These are phyloP conservation scores for Brachionus paranguensis DNA, from an alignment of 1,140 invertebrate genomes.

Conservation along the genomic window DNA sequence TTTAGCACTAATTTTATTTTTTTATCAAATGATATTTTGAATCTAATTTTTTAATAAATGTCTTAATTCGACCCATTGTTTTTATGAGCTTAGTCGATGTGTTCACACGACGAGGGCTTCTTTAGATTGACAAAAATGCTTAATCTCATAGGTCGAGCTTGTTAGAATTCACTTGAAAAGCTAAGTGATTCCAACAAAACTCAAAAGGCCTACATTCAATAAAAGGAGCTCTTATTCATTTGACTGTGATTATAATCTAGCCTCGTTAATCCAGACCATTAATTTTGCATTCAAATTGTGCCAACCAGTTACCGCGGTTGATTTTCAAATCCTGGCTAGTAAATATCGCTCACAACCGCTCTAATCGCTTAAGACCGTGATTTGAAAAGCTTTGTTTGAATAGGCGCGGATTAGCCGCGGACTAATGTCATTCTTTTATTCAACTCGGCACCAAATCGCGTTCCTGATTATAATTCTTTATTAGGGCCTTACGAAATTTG, in stretches of 20 bases:
- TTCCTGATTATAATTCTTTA: neutral
- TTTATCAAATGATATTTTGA: neutral
- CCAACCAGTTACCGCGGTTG: neutral
- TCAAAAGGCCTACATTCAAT: neutral
- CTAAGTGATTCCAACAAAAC: conserved; percentile 13
- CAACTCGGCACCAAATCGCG: neutral
- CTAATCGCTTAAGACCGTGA: neutral
- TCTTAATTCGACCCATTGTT: neutral
- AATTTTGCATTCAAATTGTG: neutral
- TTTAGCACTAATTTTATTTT: neutral
- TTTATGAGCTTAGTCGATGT: neutral
- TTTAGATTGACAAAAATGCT: neutral
- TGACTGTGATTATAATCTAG: neutral
- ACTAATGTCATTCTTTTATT: neutral
- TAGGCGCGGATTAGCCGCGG: neutral
- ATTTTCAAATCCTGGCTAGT: neutral
- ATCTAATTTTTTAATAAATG: neutral
- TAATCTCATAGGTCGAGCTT: neutral
- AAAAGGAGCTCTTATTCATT: neutral
- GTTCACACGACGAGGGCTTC: neutral
- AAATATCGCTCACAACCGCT: neutral
- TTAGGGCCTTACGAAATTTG: neutral
- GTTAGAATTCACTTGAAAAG: conserved; percentile 4
- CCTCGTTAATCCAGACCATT: conserved; percentile 21
- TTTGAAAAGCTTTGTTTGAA: neutral